Conservation (phyloP, 1,140 invertebrate genomes). For the Reticulitermes speratus region DNA sequence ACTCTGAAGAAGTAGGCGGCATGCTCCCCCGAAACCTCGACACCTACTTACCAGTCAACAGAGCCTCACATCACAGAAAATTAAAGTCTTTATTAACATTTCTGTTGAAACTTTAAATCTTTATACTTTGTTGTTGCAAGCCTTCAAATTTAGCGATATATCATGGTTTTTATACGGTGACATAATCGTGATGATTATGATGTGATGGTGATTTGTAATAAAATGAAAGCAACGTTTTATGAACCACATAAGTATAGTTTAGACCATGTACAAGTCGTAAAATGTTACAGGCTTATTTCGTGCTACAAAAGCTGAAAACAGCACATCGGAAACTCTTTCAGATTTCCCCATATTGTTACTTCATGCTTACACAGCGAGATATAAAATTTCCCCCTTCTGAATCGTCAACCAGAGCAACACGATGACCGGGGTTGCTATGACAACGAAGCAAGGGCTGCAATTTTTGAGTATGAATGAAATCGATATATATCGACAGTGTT, state of each 20-base stretch:
- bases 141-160: too few species aligned
- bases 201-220: too few species aligned
- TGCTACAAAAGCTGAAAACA: neutral
- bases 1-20: too few species aligned
- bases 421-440: neutral
- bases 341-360: neutral
- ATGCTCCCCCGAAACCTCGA: too few species aligned
- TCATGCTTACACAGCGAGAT: neutral
- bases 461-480: constrained; percentile 3
- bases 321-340: neutral
- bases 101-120: too few species aligned
- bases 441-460: neutral
- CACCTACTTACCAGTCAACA: too few species aligned
- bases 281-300: neutral
- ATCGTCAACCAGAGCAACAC: neutral
- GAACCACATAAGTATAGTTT: neutral
- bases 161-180: too few species aligned
- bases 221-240: neutral
- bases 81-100: too few species aligned
- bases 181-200: too few species aligned
- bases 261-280: neutral
- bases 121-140: too few species aligned
- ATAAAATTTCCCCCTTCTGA: neutral
- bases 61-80: too few species aligned
- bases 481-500: neutral